Percentiles rank a stretch among this genome's conserved stretches.
These are phyloP conservation scores for Cephalopterus ornatus DNA, from an alignment of 2,113 vertebrate species.

Conservation along the genomic window DNA sequence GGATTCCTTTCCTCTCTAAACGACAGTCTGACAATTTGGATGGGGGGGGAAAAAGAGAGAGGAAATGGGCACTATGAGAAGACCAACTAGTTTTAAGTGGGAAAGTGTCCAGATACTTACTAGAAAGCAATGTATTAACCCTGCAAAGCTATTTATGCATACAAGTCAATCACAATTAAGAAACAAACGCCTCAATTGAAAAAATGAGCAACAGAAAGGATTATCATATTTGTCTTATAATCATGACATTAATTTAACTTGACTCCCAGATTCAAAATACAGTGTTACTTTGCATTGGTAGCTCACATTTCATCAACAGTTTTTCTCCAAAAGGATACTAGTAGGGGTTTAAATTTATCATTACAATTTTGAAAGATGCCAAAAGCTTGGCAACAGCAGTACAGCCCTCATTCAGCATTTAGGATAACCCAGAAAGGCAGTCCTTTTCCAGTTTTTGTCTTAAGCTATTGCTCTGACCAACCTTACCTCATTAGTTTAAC, in stretches of 20 bases:
- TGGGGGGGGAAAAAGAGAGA: not conserved
- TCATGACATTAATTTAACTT: not conserved
- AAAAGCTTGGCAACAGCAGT: not conserved
- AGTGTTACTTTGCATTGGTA: not conserved
- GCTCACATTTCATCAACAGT: slow-evolving; percentile 11
- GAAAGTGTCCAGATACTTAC: not conserved
- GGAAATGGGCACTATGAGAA: not conserved
- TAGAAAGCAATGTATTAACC: not conserved
- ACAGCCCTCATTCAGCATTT: not conserved
- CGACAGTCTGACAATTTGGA: not conserved
- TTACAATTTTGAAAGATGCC: slow-evolving; percentile 4
- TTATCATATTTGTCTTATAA: not conserved
- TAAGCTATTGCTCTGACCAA: not conserved
- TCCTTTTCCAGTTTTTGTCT: not conserved
- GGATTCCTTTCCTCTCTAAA: not conserved
- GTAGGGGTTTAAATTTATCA: slow-evolving; percentile 8
- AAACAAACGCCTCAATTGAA: not conserved
- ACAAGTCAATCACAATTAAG: not conserved
- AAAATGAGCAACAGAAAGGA: not conserved
- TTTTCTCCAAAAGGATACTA: not conserved
- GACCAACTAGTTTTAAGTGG: not conserved
- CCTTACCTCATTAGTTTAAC: not conserved
- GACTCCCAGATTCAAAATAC: not conserved
- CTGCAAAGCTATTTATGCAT: not conserved
- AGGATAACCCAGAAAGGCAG: not conserved